These are phyloP conservation scores for Todiramphus saurophagus DNA, from an alignment of 2,113 vertebrate species.

Conservation along the genomic window DNA sequence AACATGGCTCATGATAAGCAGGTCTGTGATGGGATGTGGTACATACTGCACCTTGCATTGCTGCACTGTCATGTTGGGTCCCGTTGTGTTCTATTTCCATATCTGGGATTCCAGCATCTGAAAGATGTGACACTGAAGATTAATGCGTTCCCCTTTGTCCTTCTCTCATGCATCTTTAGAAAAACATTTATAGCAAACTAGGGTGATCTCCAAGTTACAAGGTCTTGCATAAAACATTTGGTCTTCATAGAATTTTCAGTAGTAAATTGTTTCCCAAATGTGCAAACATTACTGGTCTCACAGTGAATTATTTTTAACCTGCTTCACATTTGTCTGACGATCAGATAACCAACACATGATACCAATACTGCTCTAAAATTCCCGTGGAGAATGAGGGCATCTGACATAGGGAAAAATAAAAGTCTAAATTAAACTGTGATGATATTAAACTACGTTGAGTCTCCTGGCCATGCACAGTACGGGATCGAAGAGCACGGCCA, in stretches of 20 bases:
- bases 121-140: constrained; percentile 66
- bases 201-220: constrained; percentile 16
- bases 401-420: background rate
- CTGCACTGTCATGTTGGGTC: constrained; percentile 81
- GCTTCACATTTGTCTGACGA: constrained; percentile 20
- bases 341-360: background rate
- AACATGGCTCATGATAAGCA: background rate
- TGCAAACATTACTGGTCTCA: constrained; percentile 29
- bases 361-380: background rate
- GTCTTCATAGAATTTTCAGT: constrained; percentile 35
- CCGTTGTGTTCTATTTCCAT: constrained; percentile 84
- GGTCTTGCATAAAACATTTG: constrained; percentile 15
- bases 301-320: constrained; percentile 23
- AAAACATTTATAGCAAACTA: constrained; percentile 21
- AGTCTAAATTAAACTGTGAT: background rate
- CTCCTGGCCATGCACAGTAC: background rate
- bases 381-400: background rate
- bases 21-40: background rate
- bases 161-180: constrained; percentile 24
- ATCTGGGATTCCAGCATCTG: constrained; percentile 86
- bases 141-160: constrained; percentile 33
- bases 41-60: constrained; percentile 82
- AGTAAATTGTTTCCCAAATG: constrained; percentile 27
- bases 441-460: background rate
- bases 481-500: rapidly evolving